phyloP scores from a whole-genome alignment of 2,113 vertebrate species.

The Uropsilus gracilis region DNA sequence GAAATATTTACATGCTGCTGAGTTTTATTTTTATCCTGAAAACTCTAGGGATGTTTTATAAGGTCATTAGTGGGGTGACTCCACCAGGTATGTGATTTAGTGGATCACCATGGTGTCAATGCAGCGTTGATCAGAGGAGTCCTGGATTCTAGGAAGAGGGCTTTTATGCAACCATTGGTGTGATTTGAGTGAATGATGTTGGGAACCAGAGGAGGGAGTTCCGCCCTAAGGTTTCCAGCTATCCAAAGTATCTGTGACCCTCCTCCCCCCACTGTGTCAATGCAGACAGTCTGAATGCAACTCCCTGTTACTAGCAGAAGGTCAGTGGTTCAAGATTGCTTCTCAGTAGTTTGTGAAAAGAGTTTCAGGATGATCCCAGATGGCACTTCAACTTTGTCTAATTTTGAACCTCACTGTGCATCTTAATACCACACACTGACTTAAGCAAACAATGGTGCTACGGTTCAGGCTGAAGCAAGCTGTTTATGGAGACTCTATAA shows the following conservation, averaged over 20 bases:
- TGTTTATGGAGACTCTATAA: neutral
- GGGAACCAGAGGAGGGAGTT: neutral
- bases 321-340: constrained; percentile 38
- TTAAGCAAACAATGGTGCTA: constrained; percentile 24
- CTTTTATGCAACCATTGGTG: neutral
- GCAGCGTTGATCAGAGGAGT: neutral
- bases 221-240: neutral
- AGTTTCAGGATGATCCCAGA: constrained; percentile 53
- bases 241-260: neutral
- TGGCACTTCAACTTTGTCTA: constrained; percentile 33
- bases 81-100: neutral
- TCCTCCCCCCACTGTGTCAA: neutral
- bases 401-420: constrained; percentile 56
- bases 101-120: neutral
- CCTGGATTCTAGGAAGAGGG: neutral
- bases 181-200: neutral
- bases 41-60: neutral
- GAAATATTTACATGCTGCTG: neutral
- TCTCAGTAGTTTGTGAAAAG: constrained; percentile 39
- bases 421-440: constrained; percentile 37
- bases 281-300: neutral
- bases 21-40: neutral
- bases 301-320: neutral
- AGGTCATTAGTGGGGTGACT: neutral
- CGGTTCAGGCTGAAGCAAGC: constrained; percentile 43